phyloP scores from a whole-genome alignment of 2,888 invertebrate genomes.

The Lepidochrysops patricia region DNA sequence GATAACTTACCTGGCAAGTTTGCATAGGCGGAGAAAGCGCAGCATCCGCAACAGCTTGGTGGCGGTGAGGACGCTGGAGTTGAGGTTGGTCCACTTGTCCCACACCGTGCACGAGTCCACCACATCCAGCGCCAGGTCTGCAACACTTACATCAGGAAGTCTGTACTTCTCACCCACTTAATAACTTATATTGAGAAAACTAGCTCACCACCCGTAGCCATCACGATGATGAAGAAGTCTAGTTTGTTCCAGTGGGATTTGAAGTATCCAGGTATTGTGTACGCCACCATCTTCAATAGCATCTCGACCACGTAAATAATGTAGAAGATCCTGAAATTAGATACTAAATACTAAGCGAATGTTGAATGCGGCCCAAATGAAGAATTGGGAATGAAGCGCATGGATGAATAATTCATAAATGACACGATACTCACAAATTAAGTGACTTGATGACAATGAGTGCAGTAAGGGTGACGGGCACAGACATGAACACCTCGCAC shows the following conservation, averaged over 20 bases:
- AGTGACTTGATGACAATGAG: slow-evolving; percentile 44
- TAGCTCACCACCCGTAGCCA: slow-evolving; percentile 55
- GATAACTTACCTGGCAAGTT: slow-evolving; percentile 62
- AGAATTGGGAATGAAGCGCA: background rate
- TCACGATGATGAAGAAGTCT: slow-evolving; percentile 69
- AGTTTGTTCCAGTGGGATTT: slow-evolving; percentile 74
- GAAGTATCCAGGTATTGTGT: slow-evolving; percentile 57
- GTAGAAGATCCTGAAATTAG: slow-evolving; percentile 47
- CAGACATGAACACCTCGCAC: slow-evolving; percentile 45
- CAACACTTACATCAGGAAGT: slow-evolving; percentile 11
- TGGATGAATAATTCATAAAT: background rate
- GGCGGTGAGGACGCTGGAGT: slow-evolving; percentile 58
- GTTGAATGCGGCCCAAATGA: no score
- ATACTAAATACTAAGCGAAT: no score
- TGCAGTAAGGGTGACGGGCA: slow-evolving; percentile 29
- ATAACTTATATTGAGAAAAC: background rate
- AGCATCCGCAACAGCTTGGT: slow-evolving; percentile 58
- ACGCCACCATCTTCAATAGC: slow-evolving; percentile 53
- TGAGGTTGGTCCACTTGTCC: slow-evolving; percentile 56
- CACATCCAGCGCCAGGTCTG: slow-evolving; percentile 59
- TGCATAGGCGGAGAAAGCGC: slow-evolving; percentile 57
- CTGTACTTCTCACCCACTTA: background rate
- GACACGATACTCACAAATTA: slow-evolving; percentile 47
- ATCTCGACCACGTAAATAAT: slow-evolving; percentile 55
- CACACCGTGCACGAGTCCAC: slow-evolving; percentile 49